Evolutionary conservation across 2,888 invertebrate genomes (phyloP).

Genomic region (Drosophila limbata): DNA sequence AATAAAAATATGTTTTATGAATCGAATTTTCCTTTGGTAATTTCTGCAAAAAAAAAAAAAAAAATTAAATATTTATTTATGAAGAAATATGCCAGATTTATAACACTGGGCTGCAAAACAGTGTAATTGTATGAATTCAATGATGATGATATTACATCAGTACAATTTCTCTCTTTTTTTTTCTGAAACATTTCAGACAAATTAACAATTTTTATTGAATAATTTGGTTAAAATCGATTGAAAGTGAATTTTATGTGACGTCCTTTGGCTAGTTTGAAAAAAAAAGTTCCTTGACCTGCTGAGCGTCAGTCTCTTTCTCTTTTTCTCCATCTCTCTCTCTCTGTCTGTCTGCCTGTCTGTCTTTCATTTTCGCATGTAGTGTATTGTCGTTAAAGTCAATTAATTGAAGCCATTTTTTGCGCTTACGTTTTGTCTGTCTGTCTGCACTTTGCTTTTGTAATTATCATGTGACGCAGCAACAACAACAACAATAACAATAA

Average conservation of each 20-base stretch:
- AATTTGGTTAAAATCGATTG: conserved; percentile 6
- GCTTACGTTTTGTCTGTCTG: conserved; percentile 15
- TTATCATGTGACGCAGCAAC: conserved; percentile 37
- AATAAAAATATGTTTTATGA: too few relatives aligned
- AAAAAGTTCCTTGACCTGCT: conserved; percentile 19
- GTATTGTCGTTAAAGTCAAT: conserved; percentile 55
- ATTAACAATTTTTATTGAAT: conserved; percentile 2
- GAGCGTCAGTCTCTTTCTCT: neutral
- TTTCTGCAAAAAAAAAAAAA: too few relatives aligned
- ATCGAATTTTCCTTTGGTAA: too few relatives aligned
- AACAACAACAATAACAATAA: neutral
- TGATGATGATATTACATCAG: neutral
- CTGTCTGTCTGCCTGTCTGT: conserved; percentile 2
- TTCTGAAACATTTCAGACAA: neutral
- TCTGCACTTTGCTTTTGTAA: conserved; percentile 54
- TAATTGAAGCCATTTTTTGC: conserved; percentile 61
- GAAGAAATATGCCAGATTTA: too few relatives aligned
- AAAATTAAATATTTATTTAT: too few relatives aligned
- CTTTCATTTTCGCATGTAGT: neutral
- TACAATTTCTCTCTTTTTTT: neutral
- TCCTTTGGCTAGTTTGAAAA: neutral
- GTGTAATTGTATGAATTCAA: too few relatives aligned
- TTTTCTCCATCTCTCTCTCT: neutral
- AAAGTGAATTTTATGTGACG: conserved; percentile 7
- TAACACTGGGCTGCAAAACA: too few relatives aligned